These are phyloP conservation scores for Gobio occitaniae DNA, from an alignment of 2,797 vertebrate species.

Conservation along the genomic window DNA sequence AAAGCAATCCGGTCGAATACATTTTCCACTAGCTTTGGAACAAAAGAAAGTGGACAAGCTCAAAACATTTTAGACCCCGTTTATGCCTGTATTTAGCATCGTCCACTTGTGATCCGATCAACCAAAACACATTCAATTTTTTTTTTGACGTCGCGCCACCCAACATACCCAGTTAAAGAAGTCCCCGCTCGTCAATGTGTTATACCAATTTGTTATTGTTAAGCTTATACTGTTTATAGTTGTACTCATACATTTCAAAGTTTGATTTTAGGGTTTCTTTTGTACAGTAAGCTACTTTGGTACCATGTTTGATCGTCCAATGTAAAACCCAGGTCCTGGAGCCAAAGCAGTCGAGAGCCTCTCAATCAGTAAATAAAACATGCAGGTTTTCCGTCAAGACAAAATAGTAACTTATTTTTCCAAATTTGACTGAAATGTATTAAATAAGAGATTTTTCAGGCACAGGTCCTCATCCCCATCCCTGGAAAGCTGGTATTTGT, in stretches of 20 bases:
- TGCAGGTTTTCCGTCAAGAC: neutral
- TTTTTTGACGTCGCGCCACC: too few species aligned
- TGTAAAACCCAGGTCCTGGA: neutral
- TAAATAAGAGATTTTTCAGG: constrained; percentile 64
- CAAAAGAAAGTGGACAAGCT: too few species aligned
- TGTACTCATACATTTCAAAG: neutral
- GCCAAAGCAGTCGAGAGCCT: neutral
- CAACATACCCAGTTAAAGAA: too few species aligned
- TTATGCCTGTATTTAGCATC: too few species aligned
- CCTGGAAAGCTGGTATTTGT: constrained; percentile 65
- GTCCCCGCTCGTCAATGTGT: neutral
- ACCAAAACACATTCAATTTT: too few species aligned
- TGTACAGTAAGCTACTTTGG: constrained; percentile 5
- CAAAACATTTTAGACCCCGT: too few species aligned
- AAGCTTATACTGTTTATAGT: neutral
- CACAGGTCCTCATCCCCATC: constrained; percentile 59
- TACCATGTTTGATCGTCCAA: neutral
- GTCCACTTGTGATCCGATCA: too few species aligned
- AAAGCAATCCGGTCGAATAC: too few species aligned
- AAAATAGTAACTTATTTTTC: constrained; percentile 4
- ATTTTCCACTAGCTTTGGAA: too few species aligned
- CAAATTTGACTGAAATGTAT: constrained; percentile 54
- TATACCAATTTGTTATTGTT: neutral
- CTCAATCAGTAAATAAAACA: constrained; percentile 8
- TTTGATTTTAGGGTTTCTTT: neutral